Base-by-base conservation (phyloP, 2,888 invertebrate genomes). In the Nasonia oneida region DNA sequence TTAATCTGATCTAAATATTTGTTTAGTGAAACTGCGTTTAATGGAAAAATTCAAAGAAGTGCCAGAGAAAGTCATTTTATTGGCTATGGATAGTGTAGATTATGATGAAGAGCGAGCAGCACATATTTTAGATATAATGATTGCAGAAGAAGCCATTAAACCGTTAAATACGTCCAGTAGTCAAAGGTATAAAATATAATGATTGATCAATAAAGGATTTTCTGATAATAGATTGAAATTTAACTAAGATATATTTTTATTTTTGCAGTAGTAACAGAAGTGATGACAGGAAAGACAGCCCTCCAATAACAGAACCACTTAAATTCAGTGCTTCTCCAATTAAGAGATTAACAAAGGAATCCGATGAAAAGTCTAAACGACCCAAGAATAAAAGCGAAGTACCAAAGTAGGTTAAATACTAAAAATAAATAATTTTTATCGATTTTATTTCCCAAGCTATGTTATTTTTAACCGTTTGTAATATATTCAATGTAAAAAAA, bases 1-100 rank as follows among this genome's bases (percentile, higher is more conserved):
- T 70, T 47, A 71, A 73, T 47, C 78, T 83, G 53, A 47, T 42
- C 18, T 76, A 85, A n/a, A 70, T 87, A 84, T 82, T 71, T 86
- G 93, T 93, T 78, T 91, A 97, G 97, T 97, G 92, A 96, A 96
- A 94, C 92, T 93, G 57, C 94, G 95, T 88, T 94, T 98, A 33
- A 96, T 96, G 93, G 95, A 95, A 85, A 96, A 96, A 91, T 98
- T 97, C 93, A 95, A 95, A 80, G 95, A 95, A 75, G 95, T 98
- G 50, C 96, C 97, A 0, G 97, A 97, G 89, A 95, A 97, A 87
- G 96, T 98, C 15, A 96, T 98, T 79, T 94, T 95, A 1, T 96
- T 98, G 93, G 98, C 98, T 0, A 94, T 98, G 87, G 98, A 98
- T 90, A 97, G 98, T 91, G 97, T 97, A 0, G 96, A 97, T 91